Evolutionary conservation across 2,888 invertebrate species (phyloP).

Genomic region (Mayetiola destructor): DNA sequence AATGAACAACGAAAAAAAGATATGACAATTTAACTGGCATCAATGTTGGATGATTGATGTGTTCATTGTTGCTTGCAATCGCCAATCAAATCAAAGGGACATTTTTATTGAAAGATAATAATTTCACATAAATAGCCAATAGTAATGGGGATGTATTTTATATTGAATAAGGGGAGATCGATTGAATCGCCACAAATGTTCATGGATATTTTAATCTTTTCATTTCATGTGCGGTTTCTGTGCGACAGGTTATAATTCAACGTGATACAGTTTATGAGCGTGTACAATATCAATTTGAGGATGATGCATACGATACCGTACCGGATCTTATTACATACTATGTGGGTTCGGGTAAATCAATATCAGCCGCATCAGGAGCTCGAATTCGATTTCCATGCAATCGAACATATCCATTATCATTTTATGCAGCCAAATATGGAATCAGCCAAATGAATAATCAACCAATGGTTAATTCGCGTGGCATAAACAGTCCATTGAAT

Average conservation of each 20-base stretch:
- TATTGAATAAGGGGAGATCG: no score
- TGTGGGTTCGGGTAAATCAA: slow-evolving; percentile 76
- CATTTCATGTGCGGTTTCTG: not conserved
- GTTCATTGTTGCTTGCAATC: no score
- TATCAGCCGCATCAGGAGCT: slow-evolving; percentile 79
- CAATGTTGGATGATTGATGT: no score
- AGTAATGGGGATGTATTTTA: no score
- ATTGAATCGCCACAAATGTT: no score
- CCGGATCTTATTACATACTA: slow-evolving; percentile 88
- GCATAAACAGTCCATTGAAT: slow-evolving; percentile 31
- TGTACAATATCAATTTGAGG: slow-evolving; percentile 87
- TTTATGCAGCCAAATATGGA: slow-evolving; percentile 51
- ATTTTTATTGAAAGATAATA: no score
- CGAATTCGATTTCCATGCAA: slow-evolving; percentile 75
- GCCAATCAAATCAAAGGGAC: no score
- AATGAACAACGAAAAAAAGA: no score
- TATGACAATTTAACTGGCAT: no score
- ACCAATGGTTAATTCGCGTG: slow-evolving; percentile 23
- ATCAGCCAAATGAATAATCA: slow-evolving; percentile 24
- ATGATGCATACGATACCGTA: slow-evolving; percentile 83
- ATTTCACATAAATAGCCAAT: no score
- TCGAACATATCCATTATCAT: slow-evolving; percentile 61
- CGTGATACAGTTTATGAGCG: slow-evolving; percentile 85
- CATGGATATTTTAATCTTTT: not conserved
- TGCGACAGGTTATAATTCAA: slow-evolving; percentile 56